phyloP scores from a whole-genome alignment of 2,888 invertebrate species.

The Apamea epomidion region DNA sequence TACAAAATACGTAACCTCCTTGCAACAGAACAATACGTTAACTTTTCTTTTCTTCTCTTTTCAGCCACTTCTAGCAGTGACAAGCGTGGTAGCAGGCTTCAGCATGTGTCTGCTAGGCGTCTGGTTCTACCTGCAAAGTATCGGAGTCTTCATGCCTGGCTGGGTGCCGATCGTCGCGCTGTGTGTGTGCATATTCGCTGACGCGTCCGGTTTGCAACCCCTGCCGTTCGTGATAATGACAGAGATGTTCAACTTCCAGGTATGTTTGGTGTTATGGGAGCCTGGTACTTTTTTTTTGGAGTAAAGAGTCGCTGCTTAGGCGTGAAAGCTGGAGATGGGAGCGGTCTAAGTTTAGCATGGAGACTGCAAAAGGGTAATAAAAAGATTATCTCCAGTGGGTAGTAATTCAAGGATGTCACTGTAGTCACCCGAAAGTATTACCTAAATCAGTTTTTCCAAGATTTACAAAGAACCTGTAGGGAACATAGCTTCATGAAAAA shows the following conservation, averaged over 20 bases:
- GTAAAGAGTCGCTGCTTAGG: too few species aligned
- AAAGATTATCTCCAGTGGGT: background rate
- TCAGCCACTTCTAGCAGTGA: constrained; percentile 86
- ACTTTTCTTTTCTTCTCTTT: constrained; percentile 34
- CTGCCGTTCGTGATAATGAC: constrained; percentile 88
- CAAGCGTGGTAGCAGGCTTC: constrained; percentile 83
- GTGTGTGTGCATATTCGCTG: constrained; percentile 83
- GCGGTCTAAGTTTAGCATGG: background rate
- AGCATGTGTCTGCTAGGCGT: constrained; percentile 85
- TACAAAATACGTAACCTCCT: background rate
- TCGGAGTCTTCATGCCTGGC: constrained; percentile 77
- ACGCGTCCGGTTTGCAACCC: constrained; percentile 85
- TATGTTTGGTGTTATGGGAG: constrained; percentile 56
- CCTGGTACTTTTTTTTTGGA: constrained; percentile 3
- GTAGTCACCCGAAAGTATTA: too few species aligned
- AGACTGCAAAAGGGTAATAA: background rate
- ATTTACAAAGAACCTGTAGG: too few species aligned
- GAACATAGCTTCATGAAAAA: too few species aligned
- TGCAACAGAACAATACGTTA: background rate
- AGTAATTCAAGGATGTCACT: background rate
- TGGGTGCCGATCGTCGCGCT: constrained; percentile 86
- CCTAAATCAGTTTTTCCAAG: too few species aligned
- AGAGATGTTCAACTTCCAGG: constrained; percentile 88
- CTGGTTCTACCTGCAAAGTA: constrained; percentile 85
- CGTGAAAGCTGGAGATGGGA: too few species aligned